phyloP scores from a whole-genome alignment of 2,797 vertebrate species.

The Gadopsis bispinosus region DNA sequence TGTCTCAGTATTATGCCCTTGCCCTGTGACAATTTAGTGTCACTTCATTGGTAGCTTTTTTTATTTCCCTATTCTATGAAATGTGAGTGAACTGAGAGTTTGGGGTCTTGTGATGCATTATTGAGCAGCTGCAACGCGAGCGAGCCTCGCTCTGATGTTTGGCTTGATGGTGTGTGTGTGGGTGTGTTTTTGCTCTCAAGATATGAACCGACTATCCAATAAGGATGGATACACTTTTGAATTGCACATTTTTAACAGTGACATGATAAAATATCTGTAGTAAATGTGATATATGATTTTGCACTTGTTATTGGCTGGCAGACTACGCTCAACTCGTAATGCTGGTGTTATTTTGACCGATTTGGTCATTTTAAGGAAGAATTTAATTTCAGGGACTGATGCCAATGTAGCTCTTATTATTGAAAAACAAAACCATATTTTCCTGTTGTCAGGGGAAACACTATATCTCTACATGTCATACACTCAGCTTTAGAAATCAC shows the following conservation, averaged over 20 bases:
- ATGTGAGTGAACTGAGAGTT: slow-evolving; percentile 29
- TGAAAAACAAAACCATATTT: not conserved
- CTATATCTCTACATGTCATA: not conserved
- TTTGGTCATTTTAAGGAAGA: not conserved
- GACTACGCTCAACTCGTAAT: not conserved
- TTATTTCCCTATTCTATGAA: slow-evolving; percentile 41
- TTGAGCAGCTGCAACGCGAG: slow-evolving; percentile 57
- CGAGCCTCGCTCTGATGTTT: slow-evolving; percentile 40
- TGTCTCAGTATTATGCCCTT: not conserved
- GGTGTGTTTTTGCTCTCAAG: slow-evolving; percentile 14
- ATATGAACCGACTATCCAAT: slow-evolving; percentile 32
- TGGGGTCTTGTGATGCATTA: slow-evolving; percentile 64
- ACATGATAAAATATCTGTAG: not conserved
- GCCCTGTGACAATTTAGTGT: slow-evolving; percentile 26
- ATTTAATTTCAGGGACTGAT: not conserved
- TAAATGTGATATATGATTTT: not conserved
- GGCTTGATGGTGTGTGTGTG: slow-evolving; percentile 6
- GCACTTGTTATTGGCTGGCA: not conserved
- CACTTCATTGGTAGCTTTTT: slow-evolving; percentile 13
- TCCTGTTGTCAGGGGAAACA: not conserved
- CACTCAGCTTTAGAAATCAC: not conserved
- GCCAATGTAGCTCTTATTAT: not conserved
- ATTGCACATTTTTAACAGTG: not conserved
- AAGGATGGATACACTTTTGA: not conserved
- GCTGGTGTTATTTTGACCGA: not conserved